These are phyloP conservation scores for Coccyzus lansbergi DNA, from an alignment of 2,797 vertebrate genomes.

Conservation along the genomic window DNA sequence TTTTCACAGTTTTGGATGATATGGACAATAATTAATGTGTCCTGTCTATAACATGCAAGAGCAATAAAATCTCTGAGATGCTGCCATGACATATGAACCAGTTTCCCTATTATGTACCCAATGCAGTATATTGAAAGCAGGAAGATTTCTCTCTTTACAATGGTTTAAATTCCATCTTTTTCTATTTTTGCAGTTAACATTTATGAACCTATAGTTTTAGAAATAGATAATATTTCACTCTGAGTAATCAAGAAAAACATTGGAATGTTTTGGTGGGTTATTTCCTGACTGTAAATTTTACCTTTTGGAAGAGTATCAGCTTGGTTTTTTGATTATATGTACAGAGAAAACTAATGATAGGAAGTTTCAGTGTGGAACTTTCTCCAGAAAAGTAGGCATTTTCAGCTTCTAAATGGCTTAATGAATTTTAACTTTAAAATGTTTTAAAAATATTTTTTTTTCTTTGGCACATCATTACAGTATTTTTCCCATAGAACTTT, in stretches of 20 bases:
- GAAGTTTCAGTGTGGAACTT: neutral
- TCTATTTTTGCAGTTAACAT: neutral
- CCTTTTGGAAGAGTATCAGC: neutral
- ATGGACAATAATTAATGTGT: neutral
- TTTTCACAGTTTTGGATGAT: neutral
- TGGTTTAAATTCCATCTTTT: neutral
- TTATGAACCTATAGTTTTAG: neutral
- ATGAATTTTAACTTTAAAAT: constrained; percentile 36
- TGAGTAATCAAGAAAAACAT: neutral
- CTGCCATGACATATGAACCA: neutral
- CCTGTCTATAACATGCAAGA: neutral
- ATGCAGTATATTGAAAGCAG: neutral
- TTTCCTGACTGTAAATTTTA: neutral
- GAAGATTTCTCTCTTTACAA: neutral
- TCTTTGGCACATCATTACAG: constrained; percentile 14
- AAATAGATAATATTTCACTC: neutral
- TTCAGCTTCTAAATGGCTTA: constrained; percentile 12
- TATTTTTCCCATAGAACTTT: constrained; percentile 34
- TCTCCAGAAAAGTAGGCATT: neutral
- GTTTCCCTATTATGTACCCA: neutral
- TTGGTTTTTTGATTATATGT: neutral
- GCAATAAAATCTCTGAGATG: neutral
- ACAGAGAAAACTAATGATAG: neutral
- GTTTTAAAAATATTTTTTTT: constrained; percentile 12
- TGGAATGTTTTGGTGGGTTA: neutral